These are phyloP conservation scores for Chrysopilus asiliformis DNA, from an alignment of 2,888 invertebrate species.

Conservation along the genomic window DNA sequence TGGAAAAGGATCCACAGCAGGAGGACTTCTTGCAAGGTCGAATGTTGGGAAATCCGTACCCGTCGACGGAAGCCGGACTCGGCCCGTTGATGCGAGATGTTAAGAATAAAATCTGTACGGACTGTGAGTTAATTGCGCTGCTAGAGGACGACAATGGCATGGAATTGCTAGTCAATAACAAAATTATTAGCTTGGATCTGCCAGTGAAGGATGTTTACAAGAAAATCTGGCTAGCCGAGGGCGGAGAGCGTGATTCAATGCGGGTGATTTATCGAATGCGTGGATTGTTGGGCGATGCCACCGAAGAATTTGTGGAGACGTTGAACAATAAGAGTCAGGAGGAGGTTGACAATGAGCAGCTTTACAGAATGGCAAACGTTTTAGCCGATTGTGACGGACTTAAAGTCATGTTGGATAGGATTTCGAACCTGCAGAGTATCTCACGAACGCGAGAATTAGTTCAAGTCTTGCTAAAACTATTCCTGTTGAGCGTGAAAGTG, in stretches of 20 bases:
- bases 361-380: conserved; percentile 81
- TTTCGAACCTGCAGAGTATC: conserved; percentile 75
- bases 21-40: conserved; percentile 94
- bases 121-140: conserved; percentile 95
- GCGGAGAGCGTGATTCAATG: conserved; percentile 91
- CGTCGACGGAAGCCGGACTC: conserved; percentile 81
- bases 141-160: conserved; percentile 97
- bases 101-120: conserved; percentile 96
- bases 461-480: conserved; percentile 78
- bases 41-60: conserved; percentile 97
- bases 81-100: conserved; percentile 97
- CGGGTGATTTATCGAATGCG: conserved; percentile 95
- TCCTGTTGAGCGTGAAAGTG: conserved; percentile 82
- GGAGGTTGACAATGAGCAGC: conserved; percentile 84
- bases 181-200: conserved; percentile 92
- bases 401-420: conserved; percentile 67
- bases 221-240: conserved; percentile 74
- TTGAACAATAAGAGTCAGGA: conserved; percentile 75
- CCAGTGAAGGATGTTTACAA: conserved; percentile 86
- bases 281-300: conserved; percentile 93
- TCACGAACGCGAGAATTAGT: conserved; percentile 77
- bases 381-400: conserved; percentile 62
- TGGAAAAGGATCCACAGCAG: conserved; percentile 97
- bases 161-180: conserved; percentile 94
- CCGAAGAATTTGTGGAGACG: conserved; percentile 96